These are phyloP conservation scores for Leptopilina clavipes DNA, from an alignment of 1,140 invertebrate genomes.

Conservation along the genomic window DNA sequence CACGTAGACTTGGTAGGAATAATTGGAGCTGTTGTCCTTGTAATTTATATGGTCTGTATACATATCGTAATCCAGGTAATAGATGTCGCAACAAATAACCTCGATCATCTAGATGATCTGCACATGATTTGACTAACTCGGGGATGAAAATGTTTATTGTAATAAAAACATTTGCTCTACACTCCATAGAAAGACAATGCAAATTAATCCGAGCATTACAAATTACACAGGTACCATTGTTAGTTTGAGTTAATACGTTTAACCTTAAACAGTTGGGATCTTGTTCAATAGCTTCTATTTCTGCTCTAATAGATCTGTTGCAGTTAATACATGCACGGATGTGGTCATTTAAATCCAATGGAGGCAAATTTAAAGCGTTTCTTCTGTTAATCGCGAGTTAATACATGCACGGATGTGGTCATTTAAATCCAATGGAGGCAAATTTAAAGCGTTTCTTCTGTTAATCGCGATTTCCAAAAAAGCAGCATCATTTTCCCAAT, in stretches of 20 bases:
- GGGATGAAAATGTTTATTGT: constrained; percentile 36
- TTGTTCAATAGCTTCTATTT: too few species aligned
- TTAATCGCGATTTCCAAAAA: too few species aligned
- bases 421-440: too few species aligned
- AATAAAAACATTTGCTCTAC: constrained; percentile 39
- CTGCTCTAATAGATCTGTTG: too few species aligned
- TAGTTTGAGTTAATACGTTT: constrained; percentile 43
- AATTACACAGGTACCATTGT: constrained; percentile 36
- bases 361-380: too few species aligned
- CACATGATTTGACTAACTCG: constrained; percentile 30
- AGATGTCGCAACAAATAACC: constrained; percentile 13
- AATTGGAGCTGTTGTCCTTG: constrained; percentile 37
- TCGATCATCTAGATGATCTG: constrained; percentile 38
- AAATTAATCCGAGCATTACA: constrained; percentile 34
- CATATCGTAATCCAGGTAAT: constrained; percentile 19
- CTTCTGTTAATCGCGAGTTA: too few species aligned
- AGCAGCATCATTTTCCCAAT: too few species aligned
- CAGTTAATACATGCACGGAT: too few species aligned
- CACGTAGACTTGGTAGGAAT: constrained; percentile 42
- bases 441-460: too few species aligned
- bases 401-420: too few species aligned
- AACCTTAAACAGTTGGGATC: not conserved
- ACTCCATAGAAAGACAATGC: constrained; percentile 33
- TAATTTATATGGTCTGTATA: constrained; percentile 36
- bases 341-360: too few species aligned